These are phyloP conservation scores for Bostrychus sinensis DNA, from an alignment of 2,113 vertebrate genomes.

Conservation along the genomic window DNA sequence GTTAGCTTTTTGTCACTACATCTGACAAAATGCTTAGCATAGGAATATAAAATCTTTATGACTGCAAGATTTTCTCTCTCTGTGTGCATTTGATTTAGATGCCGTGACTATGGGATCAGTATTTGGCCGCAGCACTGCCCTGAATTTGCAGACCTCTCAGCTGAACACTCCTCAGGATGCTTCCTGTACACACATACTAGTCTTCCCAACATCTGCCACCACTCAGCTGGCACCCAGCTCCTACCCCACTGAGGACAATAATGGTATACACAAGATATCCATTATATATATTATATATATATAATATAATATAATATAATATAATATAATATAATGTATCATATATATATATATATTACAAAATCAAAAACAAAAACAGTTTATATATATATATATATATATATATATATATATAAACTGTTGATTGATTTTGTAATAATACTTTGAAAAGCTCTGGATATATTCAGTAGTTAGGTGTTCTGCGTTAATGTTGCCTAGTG, in stretches of 20 bases:
- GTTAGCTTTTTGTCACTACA: conserved; percentile 6
- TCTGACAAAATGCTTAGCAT: neutral
- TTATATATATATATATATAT: no score
- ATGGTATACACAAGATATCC: conserved; percentile 84
- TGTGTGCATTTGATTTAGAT: conserved; percentile 73
- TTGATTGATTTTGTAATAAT: neutral
- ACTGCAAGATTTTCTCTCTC: neutral
- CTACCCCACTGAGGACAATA: conserved; percentile 93
- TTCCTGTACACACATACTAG: conserved; percentile 96
- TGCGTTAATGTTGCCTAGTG: no score
- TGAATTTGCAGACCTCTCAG: conserved; percentile 97
- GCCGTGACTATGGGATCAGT: conserved; percentile 98
- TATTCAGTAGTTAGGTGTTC: no score
- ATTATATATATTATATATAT: neutral
- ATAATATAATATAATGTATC: no score
- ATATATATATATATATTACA: no score
- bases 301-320: neutral
- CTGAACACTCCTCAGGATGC: conserved; percentile 97
- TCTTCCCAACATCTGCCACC: conserved; percentile 96
- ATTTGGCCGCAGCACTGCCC: conserved; percentile 94
- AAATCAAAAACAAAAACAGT: no score
- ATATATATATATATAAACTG: neutral
- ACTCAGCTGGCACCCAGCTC: conserved; percentile 94
- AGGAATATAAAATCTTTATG: neutral
- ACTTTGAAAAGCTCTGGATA: neutral